Base-by-base conservation (phyloP, 2,797 vertebrate species). In the Poeciliopsis gracilis region DNA sequence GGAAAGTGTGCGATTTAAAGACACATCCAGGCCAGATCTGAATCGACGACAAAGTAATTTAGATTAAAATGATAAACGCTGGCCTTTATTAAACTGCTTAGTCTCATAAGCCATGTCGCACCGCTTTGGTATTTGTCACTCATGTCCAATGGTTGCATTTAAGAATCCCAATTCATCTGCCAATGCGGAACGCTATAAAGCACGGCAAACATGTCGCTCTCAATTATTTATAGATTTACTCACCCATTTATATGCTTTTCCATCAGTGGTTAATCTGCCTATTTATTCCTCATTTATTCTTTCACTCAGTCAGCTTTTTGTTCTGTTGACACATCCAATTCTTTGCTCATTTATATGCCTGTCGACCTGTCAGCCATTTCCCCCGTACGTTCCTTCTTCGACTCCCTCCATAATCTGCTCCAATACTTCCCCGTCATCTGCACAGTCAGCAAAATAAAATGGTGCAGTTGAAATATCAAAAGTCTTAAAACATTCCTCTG, bases 341-440 rank as follows among this genome's bases (percentile, higher is more conserved):
- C 67, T 69, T 83, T 71, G n/a, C 38, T 63, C 49, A 72, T 78
- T 87, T 69, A 85, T 86, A 83, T 86, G 82, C 86, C 75, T 83
- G 75, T 80, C 80, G 51, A 86, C 75, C 75, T 78, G 77, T 80
- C 71, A 67, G 67, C 71, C 67, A 75, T 80, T 75, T 82, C 71
- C 43, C 57, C 51, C 43, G 61, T 57, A 73, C 57, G 51, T 79
- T 79, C 55, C 43, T 74, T 80, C 43, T 78, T 70, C 28, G 43
- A 80, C 75, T 82, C 30, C 72, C 53, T 78, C 73, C 6, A 11
- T 82, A 86, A 85, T 76, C 41, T 75, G 75, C 63, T 83, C 67
- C 76, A 78, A 86, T 53, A 76, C 36, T 81, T 76, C 73, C 76
- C 73, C 46, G 79, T 80, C 82, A 66, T 76, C 73, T 86, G 78